phyloP scores from a whole-genome alignment of 2,888 invertebrate species.

The Boloria euphrosyne region DNA sequence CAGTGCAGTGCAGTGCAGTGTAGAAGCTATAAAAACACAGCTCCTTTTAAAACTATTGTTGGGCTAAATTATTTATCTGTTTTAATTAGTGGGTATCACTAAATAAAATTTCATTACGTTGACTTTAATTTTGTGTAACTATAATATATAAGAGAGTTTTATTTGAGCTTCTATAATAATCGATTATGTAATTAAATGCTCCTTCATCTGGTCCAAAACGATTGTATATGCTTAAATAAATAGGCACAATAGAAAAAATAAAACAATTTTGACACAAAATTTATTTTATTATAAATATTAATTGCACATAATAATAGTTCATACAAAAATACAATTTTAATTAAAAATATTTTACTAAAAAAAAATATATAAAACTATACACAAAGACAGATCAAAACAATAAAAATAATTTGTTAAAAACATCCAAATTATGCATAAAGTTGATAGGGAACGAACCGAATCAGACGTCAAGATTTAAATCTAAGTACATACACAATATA shows the following conservation, averaged over 20 bases:
- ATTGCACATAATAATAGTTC: constrained; percentile 79
- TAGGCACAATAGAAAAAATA: constrained; percentile 32
- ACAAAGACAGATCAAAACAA: constrained; percentile 46
- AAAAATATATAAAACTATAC: constrained; percentile 70
- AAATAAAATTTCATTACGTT: no score
- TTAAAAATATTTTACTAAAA: constrained; percentile 75
- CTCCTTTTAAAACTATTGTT: no score
- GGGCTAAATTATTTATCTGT: no score
- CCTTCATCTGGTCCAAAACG: neutral
- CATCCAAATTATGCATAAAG: constrained; percentile 44
- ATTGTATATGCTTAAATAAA: neutral
- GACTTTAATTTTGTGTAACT: neutral
- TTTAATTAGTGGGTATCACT: no score
- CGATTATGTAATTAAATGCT: no score
- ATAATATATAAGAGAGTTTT: neutral
- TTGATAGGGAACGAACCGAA: constrained; percentile 45
- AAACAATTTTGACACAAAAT: constrained; percentile 60
- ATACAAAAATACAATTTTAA: constrained; percentile 82
- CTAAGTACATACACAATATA: constrained; percentile 35
- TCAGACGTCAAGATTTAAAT: constrained; percentile 65
- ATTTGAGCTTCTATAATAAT: neutral
- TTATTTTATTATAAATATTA: constrained; percentile 79
- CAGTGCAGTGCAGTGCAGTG: no score
- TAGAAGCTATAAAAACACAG: no score
- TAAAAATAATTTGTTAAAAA: constrained; percentile 43